A percentile compares a stretch with the other conserved stretches of the same genome.
Conservation (phyloP, 2,113 vertebrate species). For the Mesocricetus auratus region DNA sequence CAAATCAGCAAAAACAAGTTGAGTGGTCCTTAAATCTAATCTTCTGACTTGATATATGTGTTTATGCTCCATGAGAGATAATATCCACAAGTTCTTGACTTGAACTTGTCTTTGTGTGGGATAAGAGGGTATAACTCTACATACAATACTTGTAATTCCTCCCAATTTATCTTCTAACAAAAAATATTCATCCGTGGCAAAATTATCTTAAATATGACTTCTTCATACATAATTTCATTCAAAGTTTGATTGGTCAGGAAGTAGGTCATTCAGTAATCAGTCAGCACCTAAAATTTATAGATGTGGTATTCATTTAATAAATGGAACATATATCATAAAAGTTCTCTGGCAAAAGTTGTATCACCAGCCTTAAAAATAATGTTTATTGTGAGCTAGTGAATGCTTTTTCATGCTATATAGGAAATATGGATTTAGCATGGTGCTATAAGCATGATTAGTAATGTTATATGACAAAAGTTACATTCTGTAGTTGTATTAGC, state of each 20-base stretch:
- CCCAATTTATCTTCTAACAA: neutral
- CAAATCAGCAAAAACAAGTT: neutral
- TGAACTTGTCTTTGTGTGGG: neutral
- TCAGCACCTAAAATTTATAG: neutral
- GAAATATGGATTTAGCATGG: neutral
- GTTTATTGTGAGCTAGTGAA: neutral
- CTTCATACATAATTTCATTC: neutral
- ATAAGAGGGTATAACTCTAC: neutral
- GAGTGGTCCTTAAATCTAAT: neutral
- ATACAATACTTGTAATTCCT: fast-evolving
- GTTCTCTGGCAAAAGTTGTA: neutral
- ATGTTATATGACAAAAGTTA: neutral
- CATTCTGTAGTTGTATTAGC: neutral
- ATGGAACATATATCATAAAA: neutral
- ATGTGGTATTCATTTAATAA: neutral
- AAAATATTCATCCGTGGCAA: neutral
- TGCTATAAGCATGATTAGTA: neutral
- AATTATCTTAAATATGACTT: neutral
- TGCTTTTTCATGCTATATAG: neutral
- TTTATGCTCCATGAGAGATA: neutral
- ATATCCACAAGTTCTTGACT: too few relatives aligned
- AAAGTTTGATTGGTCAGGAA: neutral
- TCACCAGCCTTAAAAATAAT: neutral
- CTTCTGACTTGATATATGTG: neutral
- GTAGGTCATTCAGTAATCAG: neutral